phyloP scores from a whole-genome alignment of 2,113 vertebrate species.

The Ahaetulla prasina region DNA sequence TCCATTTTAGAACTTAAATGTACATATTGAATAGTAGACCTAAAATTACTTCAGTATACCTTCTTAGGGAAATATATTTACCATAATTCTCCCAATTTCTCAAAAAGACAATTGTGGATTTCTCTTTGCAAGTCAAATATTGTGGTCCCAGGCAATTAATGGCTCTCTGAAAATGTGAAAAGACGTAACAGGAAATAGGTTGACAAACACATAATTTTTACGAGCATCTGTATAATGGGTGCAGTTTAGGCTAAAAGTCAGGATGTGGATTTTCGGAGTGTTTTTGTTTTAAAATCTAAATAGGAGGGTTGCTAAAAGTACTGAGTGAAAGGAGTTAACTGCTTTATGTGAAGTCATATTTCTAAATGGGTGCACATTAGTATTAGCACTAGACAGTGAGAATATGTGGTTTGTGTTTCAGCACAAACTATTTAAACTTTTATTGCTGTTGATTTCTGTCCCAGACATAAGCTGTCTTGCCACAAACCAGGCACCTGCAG shows the following conservation, averaged over 20 bases:
- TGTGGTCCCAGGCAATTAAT: background rate
- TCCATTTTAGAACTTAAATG: background rate
- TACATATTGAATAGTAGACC: background rate
- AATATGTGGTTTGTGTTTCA: conserved; percentile 5
- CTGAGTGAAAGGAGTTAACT: background rate
- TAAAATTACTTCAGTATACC: background rate
- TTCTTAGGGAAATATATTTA: background rate
- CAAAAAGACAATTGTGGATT: background rate
- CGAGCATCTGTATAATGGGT: background rate
- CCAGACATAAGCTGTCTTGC: conserved; percentile 11
- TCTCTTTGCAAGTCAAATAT: background rate
- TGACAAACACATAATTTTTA: conserved; percentile 15
- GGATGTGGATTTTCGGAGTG: background rate
- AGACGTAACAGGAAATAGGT: conserved; percentile 18
- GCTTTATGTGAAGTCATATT: background rate
- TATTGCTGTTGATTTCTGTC: conserved; percentile 24
- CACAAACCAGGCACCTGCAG: conserved; percentile 1
- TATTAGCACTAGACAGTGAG: conserved; percentile 13
- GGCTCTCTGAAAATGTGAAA: background rate
- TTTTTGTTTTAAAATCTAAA: conserved; percentile 12
- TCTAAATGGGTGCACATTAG: conserved; percentile 5
- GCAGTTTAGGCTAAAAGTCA: background rate
- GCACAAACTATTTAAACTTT: conserved; percentile 20
- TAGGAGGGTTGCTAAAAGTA: background rate
- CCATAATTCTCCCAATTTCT: background rate